Evolutionary conservation across 2,888 invertebrate species (phyloP).

Genomic region (Zonitis immaculata): DNA sequence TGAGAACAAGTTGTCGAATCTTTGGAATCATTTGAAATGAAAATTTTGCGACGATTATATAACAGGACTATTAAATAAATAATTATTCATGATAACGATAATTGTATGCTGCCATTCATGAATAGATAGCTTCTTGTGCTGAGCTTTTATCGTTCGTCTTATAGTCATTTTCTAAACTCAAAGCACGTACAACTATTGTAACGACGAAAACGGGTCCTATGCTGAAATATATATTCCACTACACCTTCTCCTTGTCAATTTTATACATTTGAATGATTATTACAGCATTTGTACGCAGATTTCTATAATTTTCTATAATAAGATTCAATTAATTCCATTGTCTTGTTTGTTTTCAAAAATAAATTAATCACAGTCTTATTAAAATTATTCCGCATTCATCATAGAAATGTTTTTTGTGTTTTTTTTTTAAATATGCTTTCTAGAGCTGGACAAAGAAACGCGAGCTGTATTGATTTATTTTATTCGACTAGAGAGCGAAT

Average conservation of each 20-base stretch:
- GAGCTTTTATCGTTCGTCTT: neutral
- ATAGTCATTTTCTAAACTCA: neutral
- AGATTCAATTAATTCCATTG: too few species aligned
- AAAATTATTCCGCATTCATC: too few species aligned
- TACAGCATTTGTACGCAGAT: too few species aligned
- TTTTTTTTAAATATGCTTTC: conserved; percentile 10
- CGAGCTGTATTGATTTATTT: conserved; percentile 25
- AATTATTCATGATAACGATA: conserved; percentile 1
- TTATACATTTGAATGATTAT: too few species aligned
- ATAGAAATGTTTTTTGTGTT: conserved; percentile 4
- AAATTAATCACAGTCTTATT: too few species aligned
- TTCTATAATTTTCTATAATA: too few species aligned
- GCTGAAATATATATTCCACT: neutral
- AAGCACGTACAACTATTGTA: neutral
- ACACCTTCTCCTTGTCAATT: neutral
- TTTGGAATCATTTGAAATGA: too few species aligned
- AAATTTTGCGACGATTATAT: neutral
- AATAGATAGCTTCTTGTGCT: neutral
- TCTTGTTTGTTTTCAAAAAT: too few species aligned
- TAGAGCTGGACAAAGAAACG: conserved; percentile 22
- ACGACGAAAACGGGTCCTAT: neutral
- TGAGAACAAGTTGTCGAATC: neutral
- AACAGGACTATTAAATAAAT: neutral
- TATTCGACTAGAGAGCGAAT: conserved; percentile 14
- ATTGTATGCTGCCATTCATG: neutral